These are phyloP conservation scores for Chironomus riparius DNA, from an alignment of 2,888 invertebrate species.

Conservation along the genomic window DNA sequence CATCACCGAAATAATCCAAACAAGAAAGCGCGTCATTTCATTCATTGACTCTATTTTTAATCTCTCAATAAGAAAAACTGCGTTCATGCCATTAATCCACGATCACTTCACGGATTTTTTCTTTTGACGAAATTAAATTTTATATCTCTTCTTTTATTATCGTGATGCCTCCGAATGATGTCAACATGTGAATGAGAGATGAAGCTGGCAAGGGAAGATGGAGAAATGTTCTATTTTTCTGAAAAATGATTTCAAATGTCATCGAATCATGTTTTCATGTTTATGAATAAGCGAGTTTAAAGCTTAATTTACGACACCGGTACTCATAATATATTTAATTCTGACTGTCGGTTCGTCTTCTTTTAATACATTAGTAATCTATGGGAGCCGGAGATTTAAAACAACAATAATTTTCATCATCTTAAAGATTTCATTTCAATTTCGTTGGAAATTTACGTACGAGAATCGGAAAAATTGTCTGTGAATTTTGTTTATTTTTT, in stretches of 20 bases:
- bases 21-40: no score
- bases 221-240: no score
- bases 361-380: background rate
- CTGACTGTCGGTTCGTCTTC: background rate
- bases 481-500: constrained; percentile 1
- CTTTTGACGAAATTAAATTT: no score
- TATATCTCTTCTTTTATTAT: background rate
- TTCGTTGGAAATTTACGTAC: background rate
- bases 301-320: background rate
- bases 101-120: no score
- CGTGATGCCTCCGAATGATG: background rate
- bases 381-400: background rate
- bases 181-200: background rate
- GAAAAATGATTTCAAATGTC: background rate
- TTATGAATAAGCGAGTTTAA: background rate
- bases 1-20: no score
- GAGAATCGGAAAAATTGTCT: constrained; percentile 9
- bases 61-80: no score
- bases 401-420: background rate
- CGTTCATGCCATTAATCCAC: no score
- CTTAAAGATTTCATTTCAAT: background rate
- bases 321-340: background rate
- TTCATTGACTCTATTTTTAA: no score
- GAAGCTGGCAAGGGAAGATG: no score
- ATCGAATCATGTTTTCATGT: background rate